phyloP scores from a whole-genome alignment of 2,888 invertebrate genomes.

The Petrolisthes cinctipes region DNA sequence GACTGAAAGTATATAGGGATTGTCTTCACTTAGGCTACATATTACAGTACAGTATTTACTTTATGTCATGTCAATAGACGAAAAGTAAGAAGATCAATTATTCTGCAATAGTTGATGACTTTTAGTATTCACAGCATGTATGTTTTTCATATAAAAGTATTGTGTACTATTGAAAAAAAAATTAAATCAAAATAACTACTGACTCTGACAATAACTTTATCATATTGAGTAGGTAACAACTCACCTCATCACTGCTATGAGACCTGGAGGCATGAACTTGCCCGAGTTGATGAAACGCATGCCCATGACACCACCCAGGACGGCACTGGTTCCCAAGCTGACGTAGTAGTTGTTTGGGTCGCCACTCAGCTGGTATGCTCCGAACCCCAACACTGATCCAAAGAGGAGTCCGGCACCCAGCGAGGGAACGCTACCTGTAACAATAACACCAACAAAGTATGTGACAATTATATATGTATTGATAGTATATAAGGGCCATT shows the following conservation, averaged over 20 bases:
- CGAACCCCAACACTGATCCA: constrained; percentile 85
- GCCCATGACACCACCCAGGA: constrained; percentile 92
- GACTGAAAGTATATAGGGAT: constrained; percentile 14
- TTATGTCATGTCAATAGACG: too few species aligned
- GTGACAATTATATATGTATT: too few species aligned
- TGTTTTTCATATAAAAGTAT: not conserved
- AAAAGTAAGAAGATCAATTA: too few species aligned
- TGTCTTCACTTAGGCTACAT: too few species aligned
- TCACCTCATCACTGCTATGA: constrained; percentile 76
- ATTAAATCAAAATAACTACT: not conserved
- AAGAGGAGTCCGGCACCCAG: constrained; percentile 90
- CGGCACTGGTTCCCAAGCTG: constrained; percentile 81
- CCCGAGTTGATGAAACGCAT: constrained; percentile 84
- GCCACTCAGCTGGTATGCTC: constrained; percentile 83
- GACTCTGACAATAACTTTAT: not conserved
- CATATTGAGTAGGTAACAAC: not conserved
- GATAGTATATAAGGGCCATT: too few species aligned
- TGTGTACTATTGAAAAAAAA: not conserved
- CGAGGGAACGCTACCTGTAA: constrained; percentile 87
- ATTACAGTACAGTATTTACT: too few species aligned
- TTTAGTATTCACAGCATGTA: not conserved
- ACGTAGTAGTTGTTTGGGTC: constrained; percentile 82
- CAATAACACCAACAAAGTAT: not conserved
- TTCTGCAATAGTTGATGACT: not conserved
- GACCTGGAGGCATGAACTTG: constrained; percentile 96